These are phyloP conservation scores for Hydropotes inermis DNA, from an alignment of 2,113 vertebrate genomes.

Conservation along the genomic window DNA sequence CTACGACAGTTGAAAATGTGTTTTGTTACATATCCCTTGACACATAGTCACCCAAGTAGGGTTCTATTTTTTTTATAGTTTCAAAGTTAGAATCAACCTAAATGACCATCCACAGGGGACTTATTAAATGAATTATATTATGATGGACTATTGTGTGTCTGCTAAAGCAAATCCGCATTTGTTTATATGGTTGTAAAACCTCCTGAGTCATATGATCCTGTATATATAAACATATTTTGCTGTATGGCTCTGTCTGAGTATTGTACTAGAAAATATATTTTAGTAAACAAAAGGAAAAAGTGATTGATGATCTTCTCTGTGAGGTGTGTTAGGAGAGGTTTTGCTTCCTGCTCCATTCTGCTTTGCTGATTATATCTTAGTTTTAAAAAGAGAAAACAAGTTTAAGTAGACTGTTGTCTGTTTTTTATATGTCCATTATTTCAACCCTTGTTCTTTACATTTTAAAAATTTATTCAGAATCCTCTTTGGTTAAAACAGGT, in stretches of 20 bases:
- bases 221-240: not conserved
- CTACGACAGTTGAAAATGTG: not conserved
- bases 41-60: not conserved
- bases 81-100: not conserved
- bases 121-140: not conserved
- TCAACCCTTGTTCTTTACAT: slow-evolving; percentile 14
- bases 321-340: not conserved
- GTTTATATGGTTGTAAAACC: not conserved
- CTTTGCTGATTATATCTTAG: not conserved
- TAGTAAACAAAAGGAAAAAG: not conserved
- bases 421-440: slow-evolving; percentile 29
- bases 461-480: not conserved
- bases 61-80: not conserved
- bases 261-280: not conserved
- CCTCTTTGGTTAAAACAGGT: not conserved
- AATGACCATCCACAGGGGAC: not conserved
- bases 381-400: not conserved
- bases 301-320: not conserved
- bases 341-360: not conserved
- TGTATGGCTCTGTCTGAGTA: not conserved
- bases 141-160: not conserved
- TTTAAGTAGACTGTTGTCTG: not conserved
- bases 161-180: not conserved
- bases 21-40: not conserved
- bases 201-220: not conserved